phyloP scores from a whole-genome alignment of 2,888 invertebrate genomes.

The Orchesellides sinensis region DNA sequence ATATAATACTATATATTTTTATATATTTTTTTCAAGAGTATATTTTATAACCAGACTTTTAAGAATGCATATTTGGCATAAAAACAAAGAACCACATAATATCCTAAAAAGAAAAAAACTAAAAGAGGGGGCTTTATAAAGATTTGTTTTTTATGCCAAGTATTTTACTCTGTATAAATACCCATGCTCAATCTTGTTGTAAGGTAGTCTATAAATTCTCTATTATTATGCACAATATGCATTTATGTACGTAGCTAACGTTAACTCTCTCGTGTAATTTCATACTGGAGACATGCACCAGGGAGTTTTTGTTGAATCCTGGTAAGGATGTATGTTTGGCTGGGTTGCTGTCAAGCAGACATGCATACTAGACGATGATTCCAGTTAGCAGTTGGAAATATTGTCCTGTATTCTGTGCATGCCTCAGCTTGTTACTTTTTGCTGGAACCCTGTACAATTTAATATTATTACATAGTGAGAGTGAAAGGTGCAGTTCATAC shows the following conservation, averaged over 20 bases:
- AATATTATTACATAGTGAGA: background rate
- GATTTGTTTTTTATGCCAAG: constrained; percentile 12
- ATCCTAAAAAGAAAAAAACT: background rate
- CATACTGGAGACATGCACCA: no score
- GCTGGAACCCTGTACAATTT: background rate
- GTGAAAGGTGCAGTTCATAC: background rate
- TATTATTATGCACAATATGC: no score
- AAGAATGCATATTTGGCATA: constrained; percentile 9
- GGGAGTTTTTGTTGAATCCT: no score
- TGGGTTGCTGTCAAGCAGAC: background rate
- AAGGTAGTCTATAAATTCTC: background rate
- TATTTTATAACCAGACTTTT: no score
- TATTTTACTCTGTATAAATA: background rate
- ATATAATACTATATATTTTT: no score
- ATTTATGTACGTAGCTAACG: no score
- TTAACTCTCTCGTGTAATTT: no score
- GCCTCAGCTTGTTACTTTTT: background rate
- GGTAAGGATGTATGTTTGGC: no score
- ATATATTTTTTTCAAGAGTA: background rate
- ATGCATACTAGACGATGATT: no score
- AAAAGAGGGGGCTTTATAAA: constrained; percentile 12
- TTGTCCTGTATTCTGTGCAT: background rate
- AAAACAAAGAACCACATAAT: constrained; percentile 9
- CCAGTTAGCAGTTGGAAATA: background rate
- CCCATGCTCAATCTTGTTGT: background rate